These are phyloP conservation scores for Tupiocoris notatus DNA, from an alignment of 2,888 invertebrate genomes.

Conservation along the genomic window DNA sequence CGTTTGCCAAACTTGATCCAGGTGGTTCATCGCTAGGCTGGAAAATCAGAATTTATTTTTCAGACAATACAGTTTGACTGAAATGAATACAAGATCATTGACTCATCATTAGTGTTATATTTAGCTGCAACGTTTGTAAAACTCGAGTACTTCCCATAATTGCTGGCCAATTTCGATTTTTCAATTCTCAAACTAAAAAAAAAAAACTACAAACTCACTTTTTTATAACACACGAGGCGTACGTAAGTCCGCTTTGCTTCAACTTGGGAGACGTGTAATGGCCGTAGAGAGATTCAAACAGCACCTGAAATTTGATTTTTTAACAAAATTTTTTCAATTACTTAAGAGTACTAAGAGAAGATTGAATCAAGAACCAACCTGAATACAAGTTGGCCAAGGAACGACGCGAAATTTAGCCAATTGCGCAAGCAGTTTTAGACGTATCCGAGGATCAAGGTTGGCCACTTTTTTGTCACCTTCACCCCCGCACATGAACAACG, in stretches of 20 bases:
- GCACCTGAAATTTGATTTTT: slow-evolving; percentile 66
- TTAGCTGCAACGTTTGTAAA: too few species aligned
- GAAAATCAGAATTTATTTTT: neutral
- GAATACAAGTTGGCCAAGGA: slow-evolving; percentile 73
- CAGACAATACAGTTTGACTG: neutral
- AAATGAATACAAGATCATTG: too few species aligned
- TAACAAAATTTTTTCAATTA: too few species aligned
- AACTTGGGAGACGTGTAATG: slow-evolving; percentile 78
- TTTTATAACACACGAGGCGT: slow-evolving; percentile 75
- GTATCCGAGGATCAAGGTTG: slow-evolving; percentile 78
- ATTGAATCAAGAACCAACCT: too few species aligned
- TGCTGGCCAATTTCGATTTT: too few species aligned
- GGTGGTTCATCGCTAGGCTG: slow-evolving; percentile 54
- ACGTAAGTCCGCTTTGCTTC: slow-evolving; percentile 76
- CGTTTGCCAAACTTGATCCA: slow-evolving; percentile 69
- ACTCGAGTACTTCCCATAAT: too few species aligned
- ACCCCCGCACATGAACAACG: slow-evolving; percentile 67
- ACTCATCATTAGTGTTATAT: too few species aligned
- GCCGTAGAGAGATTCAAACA: slow-evolving; percentile 85
- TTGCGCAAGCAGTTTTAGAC: slow-evolving; percentile 81
- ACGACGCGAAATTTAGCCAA: slow-evolving; percentile 71
- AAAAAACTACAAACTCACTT: slow-evolving; percentile 74
- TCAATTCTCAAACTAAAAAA: too few species aligned
- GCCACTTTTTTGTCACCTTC: slow-evolving; percentile 67
- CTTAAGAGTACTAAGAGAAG: too few species aligned